Percentiles rank a stretch among this genome's conserved stretches.
Conservation (phyloP, 2,113 vertebrate genomes). For the Pedetes capensis region DNA sequence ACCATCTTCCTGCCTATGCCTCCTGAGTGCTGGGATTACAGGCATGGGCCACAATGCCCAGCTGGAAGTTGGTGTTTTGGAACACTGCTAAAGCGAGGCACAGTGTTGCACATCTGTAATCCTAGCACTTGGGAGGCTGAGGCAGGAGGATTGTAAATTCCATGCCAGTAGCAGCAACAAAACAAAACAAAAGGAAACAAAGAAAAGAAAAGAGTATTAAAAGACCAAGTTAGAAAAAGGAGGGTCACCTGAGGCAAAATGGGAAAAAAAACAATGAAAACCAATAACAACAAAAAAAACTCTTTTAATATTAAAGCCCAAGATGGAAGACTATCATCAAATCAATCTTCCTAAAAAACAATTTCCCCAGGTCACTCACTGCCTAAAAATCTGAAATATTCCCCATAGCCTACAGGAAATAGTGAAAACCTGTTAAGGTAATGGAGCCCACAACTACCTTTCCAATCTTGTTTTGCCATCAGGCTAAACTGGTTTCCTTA, state of each 20-base stretch:
- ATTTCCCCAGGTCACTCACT: neutral
- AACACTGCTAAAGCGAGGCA: no score
- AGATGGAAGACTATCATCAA: neutral
- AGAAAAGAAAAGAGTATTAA: neutral
- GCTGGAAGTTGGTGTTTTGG: no score
- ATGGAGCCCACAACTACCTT: no score
- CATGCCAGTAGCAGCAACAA: no score
- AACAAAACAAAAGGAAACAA: no score
- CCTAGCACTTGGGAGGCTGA: no score
- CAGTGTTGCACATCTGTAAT: no score
- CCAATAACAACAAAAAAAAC: neutral
- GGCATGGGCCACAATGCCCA: no score
- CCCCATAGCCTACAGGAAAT: neutral
- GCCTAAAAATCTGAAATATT: neutral
- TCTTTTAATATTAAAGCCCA: neutral
- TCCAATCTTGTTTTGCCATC: neutral
- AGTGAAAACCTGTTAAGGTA: neutral
- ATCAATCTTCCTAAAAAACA: neutral
- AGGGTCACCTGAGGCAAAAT: neutral
- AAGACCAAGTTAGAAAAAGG: neutral
- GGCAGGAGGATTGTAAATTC: no score
- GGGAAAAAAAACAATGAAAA: neutral
- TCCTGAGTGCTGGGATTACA: no score
- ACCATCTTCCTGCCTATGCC: no score
- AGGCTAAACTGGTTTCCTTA: neutral